Evolutionary conservation across 2,797 vertebrate species (phyloP), one percentile per base, ranked within the genome.

Genomic region (Dromococcyx pavoninus): DNA sequence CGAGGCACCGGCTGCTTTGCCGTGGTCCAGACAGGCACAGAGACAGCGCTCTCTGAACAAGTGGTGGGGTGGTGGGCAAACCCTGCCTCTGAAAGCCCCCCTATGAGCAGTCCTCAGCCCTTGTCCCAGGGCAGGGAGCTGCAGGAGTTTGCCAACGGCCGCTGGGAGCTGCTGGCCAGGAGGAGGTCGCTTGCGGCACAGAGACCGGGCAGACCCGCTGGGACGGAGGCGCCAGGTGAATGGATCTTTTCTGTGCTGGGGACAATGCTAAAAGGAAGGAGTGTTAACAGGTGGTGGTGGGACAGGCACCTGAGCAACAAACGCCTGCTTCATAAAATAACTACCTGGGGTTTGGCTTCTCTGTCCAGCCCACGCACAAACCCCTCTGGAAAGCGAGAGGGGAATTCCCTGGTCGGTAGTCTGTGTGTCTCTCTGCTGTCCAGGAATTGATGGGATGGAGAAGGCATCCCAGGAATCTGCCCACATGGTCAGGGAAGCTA

Each of bases 381-480:
- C 94, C 66, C 56, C 86, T 64, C 77, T 4, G 11, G 93, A 91
- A 96, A 84, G 77, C 9, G 2, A 86, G 83, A 90, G 80, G 93
- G 90, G 95, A 95, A 94, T 90, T 96, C 95, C 93, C 89, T 0
- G 27, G 86, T 87, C 0, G 65, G 53, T 95, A 87, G 77, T 80
- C 88, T 91, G 76, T 91, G 51, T 76, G 88, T 85, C 33, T 93
- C 79, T 95, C 80, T 93, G 94, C 95, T 96, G 71, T 94, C 95
- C 88, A 94, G 90, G 95, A 96, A 97, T 95, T 95, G 77, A 74
- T 93, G 91, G 75, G 94, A 96, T 72, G 64, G 88, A 93, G 61
- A 94, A 96, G 69, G 95, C 94, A 95, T 95, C 89, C 76, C 91
- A 96, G 88, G 88, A 94, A 95, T 91, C 91, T 93, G 48, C 37